Base-by-base conservation (phyloP, 2,888 invertebrate species). In the Cantharis flavilabris region DNA sequence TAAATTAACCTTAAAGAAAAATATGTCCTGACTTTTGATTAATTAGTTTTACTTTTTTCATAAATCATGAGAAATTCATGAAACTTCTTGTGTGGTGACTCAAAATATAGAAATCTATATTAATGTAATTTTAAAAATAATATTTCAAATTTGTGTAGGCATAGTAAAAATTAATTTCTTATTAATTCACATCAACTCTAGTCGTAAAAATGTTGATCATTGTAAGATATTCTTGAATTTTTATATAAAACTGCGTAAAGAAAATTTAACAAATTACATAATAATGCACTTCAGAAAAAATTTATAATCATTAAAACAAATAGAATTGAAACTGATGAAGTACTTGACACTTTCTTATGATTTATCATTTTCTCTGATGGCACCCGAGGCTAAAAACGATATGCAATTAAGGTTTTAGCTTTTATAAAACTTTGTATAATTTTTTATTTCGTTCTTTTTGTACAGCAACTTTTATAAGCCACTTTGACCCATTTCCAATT, bases 251-350 rank as follows among this genome's bases (percentile, higher is more conserved):
- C n/a, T 49, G n/a, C 7, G n/a, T 49, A 49, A n/a, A n/a, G 49
- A 49, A 49, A 49, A 49, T 9, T 49, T 49, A 49, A 49, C 49
- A 49, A 49, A 49, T 49, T 49, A 75, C 69, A 75, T 62, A 62
- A 75, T 28, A 75, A 75, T 69, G 67, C 62, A 73, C 76, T 73
- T 28, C 11, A 20, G 49, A 26, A 67, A 76, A 81, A 81, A 82
- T 83, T 83, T 83, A 83, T 84, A 84, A 84, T 83, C 83, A 84
- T 84, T 84, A 84, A 82, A 82, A 80, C 80, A 83, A 83, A 84
- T 83, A 83, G 80, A 83, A 84, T 84, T 82, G 82, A 83, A 84
- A 83, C 82, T 84, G 83, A 84, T 84, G 84, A 81, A 81, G 82
- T 79, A 82, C 83, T 84, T 83, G 84, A 84, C 84, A 82, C 81